phyloP scores from a whole-genome alignment of 2,797 vertebrate genomes.

The Carapus acus region DNA sequence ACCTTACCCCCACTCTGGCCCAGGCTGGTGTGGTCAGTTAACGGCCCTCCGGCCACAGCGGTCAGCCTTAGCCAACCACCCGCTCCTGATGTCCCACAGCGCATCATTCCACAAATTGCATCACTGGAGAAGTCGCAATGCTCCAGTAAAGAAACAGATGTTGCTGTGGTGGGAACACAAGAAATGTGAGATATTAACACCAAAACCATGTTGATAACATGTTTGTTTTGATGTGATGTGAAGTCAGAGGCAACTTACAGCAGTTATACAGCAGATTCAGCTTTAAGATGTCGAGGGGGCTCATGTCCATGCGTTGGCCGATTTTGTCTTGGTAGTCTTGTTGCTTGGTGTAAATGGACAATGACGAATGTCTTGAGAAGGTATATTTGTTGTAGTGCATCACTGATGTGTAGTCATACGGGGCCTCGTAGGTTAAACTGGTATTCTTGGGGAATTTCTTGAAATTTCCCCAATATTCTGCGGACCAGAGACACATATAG shows the following conservation, averaged over 20 bases:
- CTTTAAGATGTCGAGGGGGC: not conserved
- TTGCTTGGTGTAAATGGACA: constrained; percentile 11
- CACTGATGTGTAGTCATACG: constrained; percentile 21
- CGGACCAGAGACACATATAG: not conserved
- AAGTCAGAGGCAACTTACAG: too few relatives aligned
- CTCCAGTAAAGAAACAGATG: constrained; percentile 7
- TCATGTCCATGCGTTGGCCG: constrained; percentile 22
- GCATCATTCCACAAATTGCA: constrained; percentile 13
- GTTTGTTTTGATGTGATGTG: too few relatives aligned
- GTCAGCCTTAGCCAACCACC: constrained; percentile 13
- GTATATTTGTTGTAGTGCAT: constrained; percentile 15
- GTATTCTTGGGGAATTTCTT: not conserved
- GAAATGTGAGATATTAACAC: too few relatives aligned
- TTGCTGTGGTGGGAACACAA: too few relatives aligned
- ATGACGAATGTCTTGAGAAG: constrained; percentile 13
- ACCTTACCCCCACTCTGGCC: not conserved
- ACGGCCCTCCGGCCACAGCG: not conserved
- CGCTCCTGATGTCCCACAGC: not conserved
- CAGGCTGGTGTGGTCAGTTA: constrained; percentile 9
- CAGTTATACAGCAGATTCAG: too few relatives aligned
- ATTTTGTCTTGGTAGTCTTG: constrained; percentile 8
- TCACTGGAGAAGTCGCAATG: constrained; percentile 4
- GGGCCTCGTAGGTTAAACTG: not conserved
- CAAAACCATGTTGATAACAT: too few relatives aligned
- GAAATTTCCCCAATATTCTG: constrained; percentile 2